Conservation (phyloP, 2,113 vertebrate species). For the Cinclus cinclus region DNA sequence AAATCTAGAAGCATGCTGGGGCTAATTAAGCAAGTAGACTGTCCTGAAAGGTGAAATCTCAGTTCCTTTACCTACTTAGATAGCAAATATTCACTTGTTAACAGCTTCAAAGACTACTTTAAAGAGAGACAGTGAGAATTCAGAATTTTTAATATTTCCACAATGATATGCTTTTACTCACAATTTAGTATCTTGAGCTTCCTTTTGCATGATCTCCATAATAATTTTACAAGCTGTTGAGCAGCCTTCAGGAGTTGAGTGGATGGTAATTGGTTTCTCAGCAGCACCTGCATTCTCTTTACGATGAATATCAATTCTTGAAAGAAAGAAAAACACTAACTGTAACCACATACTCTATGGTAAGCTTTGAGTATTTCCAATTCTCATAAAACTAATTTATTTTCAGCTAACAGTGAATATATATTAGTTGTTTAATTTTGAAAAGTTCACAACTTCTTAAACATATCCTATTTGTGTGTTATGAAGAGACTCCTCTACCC, state of each 20-base stretch:
- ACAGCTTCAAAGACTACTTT: background rate
- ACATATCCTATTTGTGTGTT: background rate
- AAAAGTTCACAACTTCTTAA: background rate
- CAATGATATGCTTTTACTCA: constrained; percentile 74
- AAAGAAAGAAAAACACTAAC: background rate
- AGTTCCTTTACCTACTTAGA: background rate
- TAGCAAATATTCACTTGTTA: background rate
- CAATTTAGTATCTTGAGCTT: constrained; percentile 97
- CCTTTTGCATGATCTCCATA: constrained; percentile 99
- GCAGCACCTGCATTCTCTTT: constrained; percentile 97
- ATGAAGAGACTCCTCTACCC: background rate
- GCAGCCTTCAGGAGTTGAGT: constrained; percentile 95
- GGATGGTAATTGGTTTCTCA: constrained; percentile 97
- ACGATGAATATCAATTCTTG: constrained; percentile 96
- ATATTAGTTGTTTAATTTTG: background rate
- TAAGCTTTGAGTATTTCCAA: background rate
- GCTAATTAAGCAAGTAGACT: background rate
- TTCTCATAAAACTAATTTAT: background rate
- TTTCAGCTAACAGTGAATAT: background rate
- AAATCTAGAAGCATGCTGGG: background rate
- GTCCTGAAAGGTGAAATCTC: background rate
- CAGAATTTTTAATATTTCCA: background rate
- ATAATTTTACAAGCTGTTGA: constrained; percentile 93
- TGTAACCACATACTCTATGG: background rate
- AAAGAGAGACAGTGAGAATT: background rate